These are phyloP conservation scores for Odontomachus brunneus DNA, from an alignment of 1,140 invertebrate species.

Conservation along the genomic window DNA sequence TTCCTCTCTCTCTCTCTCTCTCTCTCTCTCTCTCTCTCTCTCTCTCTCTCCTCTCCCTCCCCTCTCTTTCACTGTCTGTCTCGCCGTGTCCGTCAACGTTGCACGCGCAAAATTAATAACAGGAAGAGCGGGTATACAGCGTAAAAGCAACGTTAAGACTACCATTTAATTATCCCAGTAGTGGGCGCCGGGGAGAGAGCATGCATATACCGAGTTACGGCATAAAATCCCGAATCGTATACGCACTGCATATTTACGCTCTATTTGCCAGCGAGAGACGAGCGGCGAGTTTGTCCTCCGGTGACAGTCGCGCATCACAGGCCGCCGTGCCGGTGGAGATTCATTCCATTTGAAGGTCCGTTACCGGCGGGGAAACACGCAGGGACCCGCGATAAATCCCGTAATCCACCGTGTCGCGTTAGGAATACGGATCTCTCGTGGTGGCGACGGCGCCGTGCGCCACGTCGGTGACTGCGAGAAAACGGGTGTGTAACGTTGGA, in stretches of 20 bases:
- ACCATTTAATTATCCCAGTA: constrained; percentile 52
- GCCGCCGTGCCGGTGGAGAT: constrained; percentile 13
- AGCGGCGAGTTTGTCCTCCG: background rate
- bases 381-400: constrained; percentile 69
- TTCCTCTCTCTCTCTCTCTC: background rate
- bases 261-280: constrained; percentile 11
- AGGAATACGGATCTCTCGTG: constrained; percentile 67
- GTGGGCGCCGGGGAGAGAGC: background rate
- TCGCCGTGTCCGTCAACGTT: constrained; percentile 16
- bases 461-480: background rate
- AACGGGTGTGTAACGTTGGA: background rate
- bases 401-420: constrained; percentile 72
- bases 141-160: constrained; percentile 52
- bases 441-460: constrained; percentile 9
- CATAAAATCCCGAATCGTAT: constrained; percentile 15
- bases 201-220: background rate
- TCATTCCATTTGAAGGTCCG: constrained; percentile 51
- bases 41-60: background rate
- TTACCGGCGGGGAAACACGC: constrained; percentile 50
- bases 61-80: background rate
- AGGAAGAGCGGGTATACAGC: background rate
- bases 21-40: background rate
- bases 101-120: constrained; percentile 49
- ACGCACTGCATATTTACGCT: constrained; percentile 49
- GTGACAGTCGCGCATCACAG: background rate